Evolutionary conservation across 2,797 vertebrate genomes (phyloP).

Genomic region (Miichthys miiuy): DNA sequence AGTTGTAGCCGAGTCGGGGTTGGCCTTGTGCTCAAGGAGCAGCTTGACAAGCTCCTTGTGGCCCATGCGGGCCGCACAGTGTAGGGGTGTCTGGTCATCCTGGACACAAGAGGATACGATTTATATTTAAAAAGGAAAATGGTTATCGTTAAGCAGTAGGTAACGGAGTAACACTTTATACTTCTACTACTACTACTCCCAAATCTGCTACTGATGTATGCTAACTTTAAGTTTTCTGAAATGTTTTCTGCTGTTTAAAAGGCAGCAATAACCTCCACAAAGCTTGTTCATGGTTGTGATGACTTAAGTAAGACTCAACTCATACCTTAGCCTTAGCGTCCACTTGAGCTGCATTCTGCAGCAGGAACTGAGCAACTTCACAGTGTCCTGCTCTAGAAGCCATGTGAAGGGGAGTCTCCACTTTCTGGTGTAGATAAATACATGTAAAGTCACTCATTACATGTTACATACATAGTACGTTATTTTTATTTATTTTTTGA

Average conservation of each 20-base stretch:
- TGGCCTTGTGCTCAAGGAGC: constrained; percentile 90
- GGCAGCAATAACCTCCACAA: neutral
- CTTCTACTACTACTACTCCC: neutral
- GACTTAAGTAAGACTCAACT: neutral
- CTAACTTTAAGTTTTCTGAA: neutral
- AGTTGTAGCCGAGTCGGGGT: constrained; percentile 92
- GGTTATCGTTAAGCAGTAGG: neutral
- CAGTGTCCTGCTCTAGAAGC: constrained; percentile 95
- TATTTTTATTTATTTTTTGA: neutral
- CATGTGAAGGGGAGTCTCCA: constrained; percentile 98
- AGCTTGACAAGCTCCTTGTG: constrained; percentile 93
- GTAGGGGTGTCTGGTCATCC: constrained; percentile 97
- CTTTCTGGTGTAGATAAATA: constrained; percentile 86
- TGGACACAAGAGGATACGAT: constrained; percentile 56
- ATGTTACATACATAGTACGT: neutral
- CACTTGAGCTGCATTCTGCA: constrained; percentile 96
- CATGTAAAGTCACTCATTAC: constrained; percentile 26
- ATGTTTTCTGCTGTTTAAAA: constrained; percentile 7
- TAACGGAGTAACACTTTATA: neutral
- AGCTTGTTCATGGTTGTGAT: too few species aligned
- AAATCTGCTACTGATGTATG: neutral
- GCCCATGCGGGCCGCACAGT: constrained; percentile 95
- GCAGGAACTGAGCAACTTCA: constrained; percentile 94
- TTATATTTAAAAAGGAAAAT: neutral
- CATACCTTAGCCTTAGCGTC: constrained; percentile 95